These are phyloP conservation scores for Alectura lathami DNA, from an alignment of 2,113 vertebrate species.

Conservation along the genomic window DNA sequence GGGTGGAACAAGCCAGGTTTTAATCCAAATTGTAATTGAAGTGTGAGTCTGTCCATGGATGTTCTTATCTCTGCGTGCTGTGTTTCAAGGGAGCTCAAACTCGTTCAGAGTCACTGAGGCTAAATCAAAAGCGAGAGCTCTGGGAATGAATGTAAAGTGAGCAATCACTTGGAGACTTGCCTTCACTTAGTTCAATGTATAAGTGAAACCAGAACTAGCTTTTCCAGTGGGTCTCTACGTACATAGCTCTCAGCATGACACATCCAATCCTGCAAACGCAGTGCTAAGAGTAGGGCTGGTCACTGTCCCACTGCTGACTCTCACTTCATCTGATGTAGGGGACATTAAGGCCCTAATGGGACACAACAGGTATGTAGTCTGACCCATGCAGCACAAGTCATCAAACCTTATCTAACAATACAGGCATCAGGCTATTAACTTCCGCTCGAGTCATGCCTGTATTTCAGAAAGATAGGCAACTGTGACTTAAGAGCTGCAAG, in stretches of 20 bases:
- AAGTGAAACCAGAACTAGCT: background rate
- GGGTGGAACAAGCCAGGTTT: background rate
- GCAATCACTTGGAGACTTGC: background rate
- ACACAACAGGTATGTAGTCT: rapidly evolving
- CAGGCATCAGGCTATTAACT: background rate
- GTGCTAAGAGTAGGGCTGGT: background rate
- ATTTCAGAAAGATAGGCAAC: background rate
- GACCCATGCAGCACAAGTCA: background rate
- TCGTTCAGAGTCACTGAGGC: background rate
- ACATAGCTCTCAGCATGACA: background rate
- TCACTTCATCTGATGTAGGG: background rate
- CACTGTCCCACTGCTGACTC: background rate
- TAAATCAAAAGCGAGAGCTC: background rate
- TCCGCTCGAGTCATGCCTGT: background rate
- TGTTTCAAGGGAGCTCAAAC: background rate
- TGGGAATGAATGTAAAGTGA: slow-evolving; percentile 4
- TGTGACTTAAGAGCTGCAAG: background rate
- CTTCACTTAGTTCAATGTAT: background rate
- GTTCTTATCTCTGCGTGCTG: background rate
- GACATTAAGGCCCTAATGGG: background rate
- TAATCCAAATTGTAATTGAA: background rate
- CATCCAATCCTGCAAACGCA: background rate
- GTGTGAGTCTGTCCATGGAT: background rate
- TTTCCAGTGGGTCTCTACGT: background rate
- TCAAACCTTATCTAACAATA: background rate